Base-by-base conservation (phyloP, 2,113 vertebrate genomes). In the Pelobates fuscus region DNA sequence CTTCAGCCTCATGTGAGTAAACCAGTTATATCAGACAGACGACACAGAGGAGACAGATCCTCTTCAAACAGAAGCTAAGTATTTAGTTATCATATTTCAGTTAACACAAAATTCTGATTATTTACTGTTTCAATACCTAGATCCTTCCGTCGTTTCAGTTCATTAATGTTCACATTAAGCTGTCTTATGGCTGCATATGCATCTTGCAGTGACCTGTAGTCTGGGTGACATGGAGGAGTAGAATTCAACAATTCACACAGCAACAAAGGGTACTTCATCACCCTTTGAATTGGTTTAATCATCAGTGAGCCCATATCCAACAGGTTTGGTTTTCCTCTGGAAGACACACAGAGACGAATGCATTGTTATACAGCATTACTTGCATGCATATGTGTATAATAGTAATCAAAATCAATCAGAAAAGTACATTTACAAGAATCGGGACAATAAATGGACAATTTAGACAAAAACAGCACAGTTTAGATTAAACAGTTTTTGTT, bases 211-310 rank as follows among this genome's bases (percentile, higher is more conserved):
- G 66, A 88, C 23, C 25, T 82, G 24, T 86, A 83, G 85, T 99
- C 97, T 0, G 94, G 94, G 77, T 98, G 96, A 74, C 91, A 87
- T n/a, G 88, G 78, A 14, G 96, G 96, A 5, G 97, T 99, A 21
- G 96, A 87, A 66, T 93, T 94, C 86, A 92, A 89, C 49, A 99
- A 92, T 78, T 98, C 95, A 12, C 85, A 84, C 43, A 99, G 87
- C 60, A 99, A 82, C 74, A 99, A 81, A 0, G 96, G 97, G 60
- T 99, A 99, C 82, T 97, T 99, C 95, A 98, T 98, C 82, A 99
- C 88, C 7, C 97, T 89, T 80, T 99, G 97, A 23, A 99, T 94
- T 0, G 97, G 97, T 78, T 96, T 98, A 84, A 98, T 98, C 84
- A 98, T 85, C 76, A 99, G 82, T 8, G 97, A 99, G 52, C 95